These are phyloP conservation scores for Mandrillus leucophaeus DNA, from an alignment of 2,113 vertebrate species.

Conservation along the genomic window DNA sequence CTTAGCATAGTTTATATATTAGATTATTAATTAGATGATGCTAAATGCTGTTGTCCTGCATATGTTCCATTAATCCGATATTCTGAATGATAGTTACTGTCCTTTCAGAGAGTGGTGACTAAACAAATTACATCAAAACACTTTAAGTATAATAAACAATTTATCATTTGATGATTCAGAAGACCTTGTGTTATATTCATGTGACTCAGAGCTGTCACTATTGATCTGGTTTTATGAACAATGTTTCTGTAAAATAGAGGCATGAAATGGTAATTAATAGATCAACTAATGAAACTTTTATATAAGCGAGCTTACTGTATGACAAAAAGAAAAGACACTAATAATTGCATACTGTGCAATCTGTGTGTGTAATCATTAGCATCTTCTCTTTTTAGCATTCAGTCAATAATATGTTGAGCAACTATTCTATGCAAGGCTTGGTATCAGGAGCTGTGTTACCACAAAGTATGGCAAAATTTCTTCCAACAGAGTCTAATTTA, in stretches of 20 bases:
- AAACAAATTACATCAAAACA: not conserved
- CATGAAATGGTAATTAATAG: not conserved
- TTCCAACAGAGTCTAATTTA: not conserved
- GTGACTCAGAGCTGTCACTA: not conserved
- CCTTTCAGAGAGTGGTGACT: not conserved
- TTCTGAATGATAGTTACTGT: not conserved
- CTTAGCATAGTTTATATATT: not conserved
- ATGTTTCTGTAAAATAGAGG: not conserved
- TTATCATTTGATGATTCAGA: constrained; percentile 12
- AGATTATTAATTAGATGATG: not conserved
- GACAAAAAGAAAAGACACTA: too few species aligned
- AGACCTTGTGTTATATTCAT: not conserved
- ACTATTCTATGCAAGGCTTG: not conserved
- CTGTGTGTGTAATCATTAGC: not conserved
- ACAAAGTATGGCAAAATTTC: not conserved
- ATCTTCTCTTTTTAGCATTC: not conserved
- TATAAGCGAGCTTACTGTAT: not conserved
- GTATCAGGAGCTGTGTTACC: not conserved
- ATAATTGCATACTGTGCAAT: not conserved
- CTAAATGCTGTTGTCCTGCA: not conserved
- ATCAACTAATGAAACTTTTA: not conserved
- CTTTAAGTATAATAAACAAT: not conserved
- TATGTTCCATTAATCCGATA: not conserved
- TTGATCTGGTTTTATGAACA: not conserved
- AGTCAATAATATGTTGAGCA: not conserved